Conservation (phyloP, 2,113 vertebrate species). For the human region GRCh38 chr2:14178501-14179000, state of each 20-base stretch:
- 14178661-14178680: neutral
- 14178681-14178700: neutral
- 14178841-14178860: fast-evolving
- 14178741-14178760: neutral
- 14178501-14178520: neutral
- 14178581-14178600: neutral
- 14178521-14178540: neutral
- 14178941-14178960: neutral
- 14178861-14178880: fast-evolving
- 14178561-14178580: neutral
- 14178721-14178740: neutral
- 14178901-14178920: fast-evolving
- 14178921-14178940: fast-evolving
- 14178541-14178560: neutral
- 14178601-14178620: neutral
- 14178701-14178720: neutral
- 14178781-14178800: neutral
- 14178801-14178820: neutral
- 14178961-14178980: neutral
- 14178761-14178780: neutral
- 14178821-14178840: neutral
- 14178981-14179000: neutral
- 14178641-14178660: neutral
- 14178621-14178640: neutral
- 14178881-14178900: fast-evolving